Evolutionary conservation across 2,797 vertebrate genomes (phyloP).

Genomic region (Enteromius radiatus): DNA sequence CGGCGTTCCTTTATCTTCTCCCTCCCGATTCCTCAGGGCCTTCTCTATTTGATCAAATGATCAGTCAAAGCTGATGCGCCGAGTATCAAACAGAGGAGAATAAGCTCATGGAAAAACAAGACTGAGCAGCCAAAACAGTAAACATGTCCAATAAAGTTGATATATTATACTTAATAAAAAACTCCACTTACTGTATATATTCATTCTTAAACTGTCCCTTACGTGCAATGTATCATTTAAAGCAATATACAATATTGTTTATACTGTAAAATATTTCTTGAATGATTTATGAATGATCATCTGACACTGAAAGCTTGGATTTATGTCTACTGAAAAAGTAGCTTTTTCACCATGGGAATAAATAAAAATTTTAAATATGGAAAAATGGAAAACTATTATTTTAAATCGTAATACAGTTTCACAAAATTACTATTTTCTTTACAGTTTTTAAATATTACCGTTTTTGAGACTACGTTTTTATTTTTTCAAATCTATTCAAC

Average conservation of each 20-base stretch:
- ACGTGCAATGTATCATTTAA: not conserved
- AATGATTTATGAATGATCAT: not conserved
- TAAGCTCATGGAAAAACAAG: not conserved
- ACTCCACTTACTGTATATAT: not conserved
- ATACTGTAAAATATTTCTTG: not conserved
- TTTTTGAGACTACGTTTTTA: not conserved
- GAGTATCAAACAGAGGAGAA: not conserved
- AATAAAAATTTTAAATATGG: not conserved
- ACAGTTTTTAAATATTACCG: not conserved
- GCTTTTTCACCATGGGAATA: not conserved
- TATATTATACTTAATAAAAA: conserved; percentile 19
- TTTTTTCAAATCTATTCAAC: not conserved
- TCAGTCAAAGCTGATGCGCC: conserved; percentile 35
- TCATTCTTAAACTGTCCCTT: not conserved
- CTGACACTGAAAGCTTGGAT: not conserved
- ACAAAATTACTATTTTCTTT: not conserved
- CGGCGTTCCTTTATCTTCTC: conserved; percentile 36
- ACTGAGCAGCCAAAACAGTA: conserved; percentile 20
- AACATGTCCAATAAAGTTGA: conserved; percentile 24
- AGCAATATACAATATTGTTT: not conserved
- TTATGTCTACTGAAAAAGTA: not conserved
- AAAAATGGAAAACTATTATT: not conserved
- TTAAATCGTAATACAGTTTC: not conserved
- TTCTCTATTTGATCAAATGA: conserved; percentile 48
- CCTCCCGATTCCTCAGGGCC: conserved; percentile 37